phyloP scores from a whole-genome alignment of 2,797 vertebrate species.

The Enteromius treurensis region DNA sequence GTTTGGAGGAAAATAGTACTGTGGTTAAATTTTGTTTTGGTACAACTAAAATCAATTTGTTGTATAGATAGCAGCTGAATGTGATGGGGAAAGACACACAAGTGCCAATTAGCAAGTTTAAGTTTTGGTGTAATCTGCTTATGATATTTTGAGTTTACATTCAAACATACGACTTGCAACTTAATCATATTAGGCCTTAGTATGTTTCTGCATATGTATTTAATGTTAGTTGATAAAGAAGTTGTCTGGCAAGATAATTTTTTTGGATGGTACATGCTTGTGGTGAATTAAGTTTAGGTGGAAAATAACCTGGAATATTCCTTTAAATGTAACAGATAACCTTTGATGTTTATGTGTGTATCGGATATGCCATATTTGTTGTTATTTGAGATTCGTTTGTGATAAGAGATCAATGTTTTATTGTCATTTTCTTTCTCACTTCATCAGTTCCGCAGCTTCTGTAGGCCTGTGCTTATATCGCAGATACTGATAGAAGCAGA shows the following conservation, averaged over 20 bases:
- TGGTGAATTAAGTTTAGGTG: not conserved
- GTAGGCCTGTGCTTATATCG: not conserved
- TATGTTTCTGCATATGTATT: not conserved
- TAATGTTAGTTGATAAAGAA: conserved; percentile 12
- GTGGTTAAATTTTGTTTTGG: not conserved
- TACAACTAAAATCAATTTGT: not conserved
- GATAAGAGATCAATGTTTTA: not conserved
- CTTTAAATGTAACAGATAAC: not conserved
- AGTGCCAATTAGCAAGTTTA: not conserved
- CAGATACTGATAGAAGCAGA: not conserved
- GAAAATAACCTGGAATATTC: not conserved
- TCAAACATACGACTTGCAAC: not conserved
- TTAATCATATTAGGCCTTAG: not conserved
- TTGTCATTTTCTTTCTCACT: not conserved
- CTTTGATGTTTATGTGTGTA: not conserved
- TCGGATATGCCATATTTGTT: not conserved
- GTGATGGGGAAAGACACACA: not conserved
- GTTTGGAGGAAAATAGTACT: not conserved
- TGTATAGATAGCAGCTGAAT: not conserved
- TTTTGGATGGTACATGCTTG: not conserved
- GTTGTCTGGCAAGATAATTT: not conserved
- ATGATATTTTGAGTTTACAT: not conserved
- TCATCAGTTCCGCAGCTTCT: not conserved
- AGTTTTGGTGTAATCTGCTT: not conserved
- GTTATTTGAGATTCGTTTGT: not conserved